phyloP scores from a whole-genome alignment of 2,113 vertebrate genomes.

The Notiomystis cincta region DNA sequence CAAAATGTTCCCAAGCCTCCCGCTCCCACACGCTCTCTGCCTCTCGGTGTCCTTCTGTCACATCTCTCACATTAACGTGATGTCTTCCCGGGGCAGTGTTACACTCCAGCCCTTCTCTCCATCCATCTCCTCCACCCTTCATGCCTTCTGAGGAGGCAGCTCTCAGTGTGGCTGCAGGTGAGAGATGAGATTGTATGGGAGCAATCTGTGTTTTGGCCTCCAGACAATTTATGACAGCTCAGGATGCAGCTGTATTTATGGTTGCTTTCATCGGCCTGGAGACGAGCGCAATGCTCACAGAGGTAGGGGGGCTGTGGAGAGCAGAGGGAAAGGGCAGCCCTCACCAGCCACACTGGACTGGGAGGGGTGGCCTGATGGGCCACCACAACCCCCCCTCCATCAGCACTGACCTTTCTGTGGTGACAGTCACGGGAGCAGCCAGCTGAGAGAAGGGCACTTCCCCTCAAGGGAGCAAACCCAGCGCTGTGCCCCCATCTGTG shows the following conservation, averaged over 20 bases:
- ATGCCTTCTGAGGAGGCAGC: background rate
- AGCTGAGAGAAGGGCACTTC: background rate
- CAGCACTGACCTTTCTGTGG: background rate
- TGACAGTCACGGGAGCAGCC: background rate
- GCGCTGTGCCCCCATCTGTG: rapidly evolving
- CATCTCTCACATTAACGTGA: conserved; percentile 1
- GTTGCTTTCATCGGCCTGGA: background rate
- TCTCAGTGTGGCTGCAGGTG: conserved; percentile 30
- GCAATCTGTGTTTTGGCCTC: conserved; percentile 21
- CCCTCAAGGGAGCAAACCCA: background rate
- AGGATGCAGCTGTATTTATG: background rate
- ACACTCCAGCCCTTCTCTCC: background rate
- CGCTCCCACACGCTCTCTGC: background rate
- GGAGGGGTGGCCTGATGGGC: background rate
- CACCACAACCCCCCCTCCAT: rapidly evolving
- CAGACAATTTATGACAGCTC: background rate
- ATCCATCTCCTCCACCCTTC: background rate
- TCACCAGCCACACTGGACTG: rapidly evolving
- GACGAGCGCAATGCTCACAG: rapidly evolving
- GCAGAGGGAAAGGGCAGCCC: background rate
- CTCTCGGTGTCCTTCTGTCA: conserved; percentile 31
- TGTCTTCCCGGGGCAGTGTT: background rate
- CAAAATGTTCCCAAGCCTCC: background rate
- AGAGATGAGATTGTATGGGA: background rate
- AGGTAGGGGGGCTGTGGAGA: background rate